These are phyloP conservation scores for Isichthys henryi DNA, from an alignment of 2,113 vertebrate genomes.

Conservation along the genomic window DNA sequence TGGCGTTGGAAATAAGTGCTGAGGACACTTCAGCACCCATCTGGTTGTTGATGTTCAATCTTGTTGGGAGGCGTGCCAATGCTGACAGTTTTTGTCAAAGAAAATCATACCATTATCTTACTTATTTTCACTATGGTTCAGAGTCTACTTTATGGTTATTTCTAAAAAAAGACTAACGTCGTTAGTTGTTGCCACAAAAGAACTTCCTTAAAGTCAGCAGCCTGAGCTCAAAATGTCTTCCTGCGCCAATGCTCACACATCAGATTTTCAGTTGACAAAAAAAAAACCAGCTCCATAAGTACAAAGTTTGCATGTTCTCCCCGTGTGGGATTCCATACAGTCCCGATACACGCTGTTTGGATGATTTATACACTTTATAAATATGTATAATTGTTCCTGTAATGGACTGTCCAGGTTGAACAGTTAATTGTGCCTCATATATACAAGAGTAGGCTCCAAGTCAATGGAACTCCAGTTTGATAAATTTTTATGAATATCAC, in stretches of 20 bases:
- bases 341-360: not conserved
- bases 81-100: not conserved
- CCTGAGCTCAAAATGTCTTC: not conserved
- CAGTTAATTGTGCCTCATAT: not conserved
- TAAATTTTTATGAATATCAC: not conserved
- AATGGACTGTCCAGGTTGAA: not conserved
- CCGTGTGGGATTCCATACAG: not conserved
- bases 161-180: not conserved
- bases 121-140: not conserved
- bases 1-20: not conserved
- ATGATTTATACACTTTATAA: not conserved
- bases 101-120: not conserved
- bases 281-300: not conserved
- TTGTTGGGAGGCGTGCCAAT: not conserved
- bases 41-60: not conserved
- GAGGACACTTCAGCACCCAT: not conserved
- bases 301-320: not conserved
- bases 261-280: not conserved
- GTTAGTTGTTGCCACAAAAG: not conserved
- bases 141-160: not conserved
- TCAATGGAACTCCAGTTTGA: not conserved
- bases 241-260: not conserved
- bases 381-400: not conserved
- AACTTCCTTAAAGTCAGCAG: not conserved
- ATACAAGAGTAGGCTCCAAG: not conserved